Conservation (phyloP, 2,888 invertebrate genomes). For the Micropterix aruncella region DNA sequence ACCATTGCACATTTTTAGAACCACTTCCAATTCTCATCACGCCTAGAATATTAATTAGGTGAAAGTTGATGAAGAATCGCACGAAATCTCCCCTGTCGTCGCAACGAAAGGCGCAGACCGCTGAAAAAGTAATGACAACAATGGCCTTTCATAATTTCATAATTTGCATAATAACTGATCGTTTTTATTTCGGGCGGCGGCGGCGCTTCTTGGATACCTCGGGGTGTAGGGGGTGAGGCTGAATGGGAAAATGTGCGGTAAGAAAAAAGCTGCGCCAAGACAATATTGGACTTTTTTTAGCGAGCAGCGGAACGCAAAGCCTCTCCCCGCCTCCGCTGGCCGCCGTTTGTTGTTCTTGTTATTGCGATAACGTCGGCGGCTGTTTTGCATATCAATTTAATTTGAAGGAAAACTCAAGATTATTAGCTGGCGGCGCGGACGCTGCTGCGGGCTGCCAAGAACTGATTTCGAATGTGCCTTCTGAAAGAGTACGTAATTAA, state of each 20-base stretch:
- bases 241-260: too few species aligned
- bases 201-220: not conserved
- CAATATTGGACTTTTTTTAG: not conserved
- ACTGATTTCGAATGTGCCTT: too few species aligned
- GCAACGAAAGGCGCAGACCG: not conserved
- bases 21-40: too few species aligned
- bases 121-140: not conserved
- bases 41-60: not conserved
- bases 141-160: not conserved
- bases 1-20: too few species aligned
- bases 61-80: not conserved
- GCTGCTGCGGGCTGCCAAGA: not conserved
- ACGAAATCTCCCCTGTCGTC: not conserved
- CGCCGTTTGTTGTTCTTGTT: not conserved
- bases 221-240: not conserved
- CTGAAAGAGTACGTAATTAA: too few species aligned
- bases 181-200: not conserved
- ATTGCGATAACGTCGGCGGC: not conserved
- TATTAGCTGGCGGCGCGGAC: not conserved
- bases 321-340: too few species aligned
- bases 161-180: not conserved
- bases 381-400: not conserved
- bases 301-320: not conserved
- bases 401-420: not conserved
- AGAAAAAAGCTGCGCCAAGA: not conserved